These are phyloP conservation scores for Arrhopalites spinosus DNA, from an alignment of 2,888 invertebrate species.

Conservation along the genomic window DNA sequence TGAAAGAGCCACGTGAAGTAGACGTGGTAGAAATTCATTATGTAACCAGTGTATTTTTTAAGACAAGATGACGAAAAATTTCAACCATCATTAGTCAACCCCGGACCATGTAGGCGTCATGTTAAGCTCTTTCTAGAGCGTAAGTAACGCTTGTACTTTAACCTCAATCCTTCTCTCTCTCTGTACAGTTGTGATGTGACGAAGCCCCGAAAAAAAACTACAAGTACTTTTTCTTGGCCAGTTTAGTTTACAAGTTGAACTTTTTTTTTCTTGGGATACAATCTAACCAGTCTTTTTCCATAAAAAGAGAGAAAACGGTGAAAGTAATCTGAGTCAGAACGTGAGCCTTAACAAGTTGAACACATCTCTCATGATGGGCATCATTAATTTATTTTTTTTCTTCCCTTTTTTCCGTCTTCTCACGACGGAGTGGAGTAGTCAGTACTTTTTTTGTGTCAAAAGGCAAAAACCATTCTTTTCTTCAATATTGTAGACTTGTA, in stretches of 20 bases:
- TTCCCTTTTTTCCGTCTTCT: too few species aligned
- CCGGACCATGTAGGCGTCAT: conserved; percentile 7
- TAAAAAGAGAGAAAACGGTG: not conserved
- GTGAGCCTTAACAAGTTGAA: not conserved
- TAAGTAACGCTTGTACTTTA: not conserved
- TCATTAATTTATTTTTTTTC: not conserved
- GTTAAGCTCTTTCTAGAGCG: not conserved
- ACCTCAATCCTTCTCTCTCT: not conserved
- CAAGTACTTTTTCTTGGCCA: not conserved
- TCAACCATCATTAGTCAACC: conserved; percentile 38
- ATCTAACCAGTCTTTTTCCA: too few species aligned
- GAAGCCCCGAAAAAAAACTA: too few species aligned
- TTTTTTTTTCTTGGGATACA: too few species aligned
- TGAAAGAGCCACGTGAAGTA: not conserved
- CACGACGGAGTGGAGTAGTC: too few species aligned
- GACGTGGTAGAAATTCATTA: not conserved
- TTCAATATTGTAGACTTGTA: too few species aligned
- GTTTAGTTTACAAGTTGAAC: not conserved
- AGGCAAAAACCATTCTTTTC: too few species aligned
- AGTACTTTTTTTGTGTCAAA: too few species aligned
- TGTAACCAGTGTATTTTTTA: too few species aligned
- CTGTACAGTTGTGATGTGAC: not conserved
- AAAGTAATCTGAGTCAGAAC: not conserved
- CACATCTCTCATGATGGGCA: conserved; percentile 7
- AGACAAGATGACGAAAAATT: conserved; percentile 28